Conservation (phyloP, 2,888 invertebrate genomes). For the Ophioninae sp. region DNA sequence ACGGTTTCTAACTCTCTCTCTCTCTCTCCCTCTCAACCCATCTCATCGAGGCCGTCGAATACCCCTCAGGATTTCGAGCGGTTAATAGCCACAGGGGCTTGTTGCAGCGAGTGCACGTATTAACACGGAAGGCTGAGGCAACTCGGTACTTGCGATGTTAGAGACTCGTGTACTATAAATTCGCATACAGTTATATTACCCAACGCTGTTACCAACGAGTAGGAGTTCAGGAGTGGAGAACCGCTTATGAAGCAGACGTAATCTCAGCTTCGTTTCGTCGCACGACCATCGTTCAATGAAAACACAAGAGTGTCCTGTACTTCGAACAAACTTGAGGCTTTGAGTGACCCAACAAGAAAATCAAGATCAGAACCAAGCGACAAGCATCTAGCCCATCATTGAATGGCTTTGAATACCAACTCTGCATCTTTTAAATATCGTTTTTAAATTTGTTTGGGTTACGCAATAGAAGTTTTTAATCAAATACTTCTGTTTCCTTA, state of each 20-base stretch:
- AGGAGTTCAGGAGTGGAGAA: background rate
- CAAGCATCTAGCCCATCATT: no score
- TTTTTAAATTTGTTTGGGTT: no score
- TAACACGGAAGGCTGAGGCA: slow-evolving; percentile 43
- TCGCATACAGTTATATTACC: slow-evolving; percentile 14
- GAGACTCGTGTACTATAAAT: slow-evolving; percentile 15
- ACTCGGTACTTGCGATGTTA: slow-evolving; percentile 35
- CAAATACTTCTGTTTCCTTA: no score
- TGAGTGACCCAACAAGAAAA: background rate
- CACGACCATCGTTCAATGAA: slow-evolving; percentile 23
- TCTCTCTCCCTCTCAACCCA: background rate
- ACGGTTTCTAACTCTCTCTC: slow-evolving; percentile 6
- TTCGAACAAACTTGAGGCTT: background rate
- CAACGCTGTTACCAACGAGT: background rate
- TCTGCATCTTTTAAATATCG: no score
- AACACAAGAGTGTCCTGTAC: slow-evolving; percentile 4
- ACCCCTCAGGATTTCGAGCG: slow-evolving; percentile 30
- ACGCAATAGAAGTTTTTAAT: no score
- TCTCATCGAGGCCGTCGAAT: slow-evolving; percentile 25
- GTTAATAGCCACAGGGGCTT: slow-evolving; percentile 40
- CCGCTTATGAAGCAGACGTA: slow-evolving; percentile 32
- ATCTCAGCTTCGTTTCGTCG: slow-evolving; percentile 26
- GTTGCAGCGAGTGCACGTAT: slow-evolving; percentile 38
- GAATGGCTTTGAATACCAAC: no score
- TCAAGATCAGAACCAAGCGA: background rate